Evolutionary conservation across 1,140 invertebrate species (phyloP), one percentile per base, ranked within the genome.

Genomic region (Pararge aegeria): DNA sequence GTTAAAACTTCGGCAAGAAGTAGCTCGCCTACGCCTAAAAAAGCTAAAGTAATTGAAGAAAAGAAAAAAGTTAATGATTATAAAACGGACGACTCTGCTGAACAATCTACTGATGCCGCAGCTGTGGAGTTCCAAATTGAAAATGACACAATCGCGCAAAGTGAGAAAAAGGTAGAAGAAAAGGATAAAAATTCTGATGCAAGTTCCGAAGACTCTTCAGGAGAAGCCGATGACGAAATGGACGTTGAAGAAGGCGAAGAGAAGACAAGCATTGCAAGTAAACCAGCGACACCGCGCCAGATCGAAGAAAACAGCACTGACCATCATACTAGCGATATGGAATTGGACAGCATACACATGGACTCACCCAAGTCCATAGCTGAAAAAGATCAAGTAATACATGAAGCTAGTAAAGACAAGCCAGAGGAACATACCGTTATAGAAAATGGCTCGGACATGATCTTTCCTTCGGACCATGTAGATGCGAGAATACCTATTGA

Each of bases 211-310:
- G 92, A 93, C 75, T 93, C 92, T 0, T 92, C 91, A 18, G 92
- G 92, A 3, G 92, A 93, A 74, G 92, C 91, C 16, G 92, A 92
- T 76, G 92, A 93, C 71, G 92, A 93, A 75, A 92, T 92, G 92
- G 92, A 93, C 66, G 90, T 92, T 20, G 92, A 93, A 54, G 92
- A 93, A 74, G 75, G 83, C 10, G 86, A 90, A 63, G 78, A 88
- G 62, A 75, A 72, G 67, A 73, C 64, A 15, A 89, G 66, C 40
- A 58, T 77, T 34, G 68, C 76, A 13, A 81, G 73, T 24, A 83
- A 83, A 61, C 85, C 83, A 0, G 75, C 78, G 0, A 78, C 83
- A 5, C 85, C 84, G 0, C 65, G 77, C 29, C 82, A 76, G 16
- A 49, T 77, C 0, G 81, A 85, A 65, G 85, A 80, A 13, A 86